These are phyloP conservation scores for Xiphophorus couchianus DNA, from an alignment of 2,113 vertebrate genomes.

Conservation along the genomic window DNA sequence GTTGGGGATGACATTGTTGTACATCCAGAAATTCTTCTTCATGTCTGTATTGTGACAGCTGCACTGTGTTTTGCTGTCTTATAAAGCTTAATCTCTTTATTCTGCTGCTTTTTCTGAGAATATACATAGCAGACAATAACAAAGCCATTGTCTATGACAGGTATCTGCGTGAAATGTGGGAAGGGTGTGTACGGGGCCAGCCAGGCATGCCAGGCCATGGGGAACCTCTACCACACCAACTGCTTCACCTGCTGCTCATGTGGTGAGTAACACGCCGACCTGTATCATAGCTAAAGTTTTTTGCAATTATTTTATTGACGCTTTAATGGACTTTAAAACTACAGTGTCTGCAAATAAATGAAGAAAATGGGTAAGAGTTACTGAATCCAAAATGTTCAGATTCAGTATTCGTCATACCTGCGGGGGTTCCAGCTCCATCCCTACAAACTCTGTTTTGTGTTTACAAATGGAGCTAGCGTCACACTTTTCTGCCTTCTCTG, in stretches of 20 bases:
- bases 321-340: too few relatives aligned
- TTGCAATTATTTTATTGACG: too few relatives aligned
- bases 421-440: too few relatives aligned
- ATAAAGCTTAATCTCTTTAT: background rate
- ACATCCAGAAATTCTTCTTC: conserved; percentile 1
- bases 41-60: background rate
- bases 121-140: background rate
- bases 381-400: too few relatives aligned
- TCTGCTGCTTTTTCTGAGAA: background rate
- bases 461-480: too few relatives aligned
- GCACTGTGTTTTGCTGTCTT: background rate
- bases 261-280: conserved; percentile 82
- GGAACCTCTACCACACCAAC: conserved; percentile 96
- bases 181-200: conserved; percentile 97
- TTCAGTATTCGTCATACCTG: too few relatives aligned
- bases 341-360: too few relatives aligned
- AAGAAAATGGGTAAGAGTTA: too few relatives aligned
- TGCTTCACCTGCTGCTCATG: conserved; percentile 99
- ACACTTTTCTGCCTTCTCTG: too few relatives aligned
- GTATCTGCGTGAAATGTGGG: conserved; percentile 97
- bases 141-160: conserved; percentile 72
- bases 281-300: too few relatives aligned
- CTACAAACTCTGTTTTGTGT: too few relatives aligned
- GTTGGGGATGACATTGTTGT: background rate
- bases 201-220: conserved; percentile 98